phyloP scores from a whole-genome alignment of 2,113 vertebrate genomes.

The Clarias gariepinus region DNA sequence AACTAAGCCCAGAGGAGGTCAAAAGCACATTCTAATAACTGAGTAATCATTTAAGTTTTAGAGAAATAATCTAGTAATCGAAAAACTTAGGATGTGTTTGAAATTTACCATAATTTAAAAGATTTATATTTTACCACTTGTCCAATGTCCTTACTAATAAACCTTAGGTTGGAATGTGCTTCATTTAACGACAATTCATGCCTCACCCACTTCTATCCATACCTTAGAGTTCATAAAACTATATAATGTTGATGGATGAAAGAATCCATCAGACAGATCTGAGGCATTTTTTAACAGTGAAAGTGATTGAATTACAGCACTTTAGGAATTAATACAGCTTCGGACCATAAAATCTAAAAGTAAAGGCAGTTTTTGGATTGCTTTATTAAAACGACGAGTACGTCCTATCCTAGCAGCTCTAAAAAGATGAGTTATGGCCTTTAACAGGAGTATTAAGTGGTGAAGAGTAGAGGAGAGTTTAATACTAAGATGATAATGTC shows the following conservation, averaged over 20 bases:
- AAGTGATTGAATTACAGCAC: conserved; percentile 69
- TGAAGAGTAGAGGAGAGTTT: conserved; percentile 49
- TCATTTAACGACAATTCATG: conserved; percentile 70
- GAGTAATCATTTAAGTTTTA: background rate
- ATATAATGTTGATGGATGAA: conserved; percentile 66
- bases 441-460: conserved; percentile 37
- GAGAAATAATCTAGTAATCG: background rate
- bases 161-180: conserved; percentile 64
- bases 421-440: conserved; percentile 66
- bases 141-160: conserved; percentile 67
- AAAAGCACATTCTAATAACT: background rate
- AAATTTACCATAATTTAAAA: conserved; percentile 63
- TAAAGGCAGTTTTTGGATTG: conserved; percentile 66
- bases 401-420: conserved; percentile 59
- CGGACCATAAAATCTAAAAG: conserved; percentile 65
- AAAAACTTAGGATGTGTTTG: background rate
- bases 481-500: conserved; percentile 42
- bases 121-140: conserved; percentile 58
- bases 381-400: conserved; percentile 72
- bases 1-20: background rate
- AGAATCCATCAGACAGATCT: conserved; percentile 70
- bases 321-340: conserved; percentile 60
- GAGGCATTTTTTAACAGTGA: conserved; percentile 71
- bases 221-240: conserved; percentile 42
- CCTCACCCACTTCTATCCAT: conserved; percentile 53